Percentiles rank a stretch among this genome's conserved stretches.
phyloP scores from a whole-genome alignment of 2,888 invertebrate species.

The Chymomyza fuscimana region DNA sequence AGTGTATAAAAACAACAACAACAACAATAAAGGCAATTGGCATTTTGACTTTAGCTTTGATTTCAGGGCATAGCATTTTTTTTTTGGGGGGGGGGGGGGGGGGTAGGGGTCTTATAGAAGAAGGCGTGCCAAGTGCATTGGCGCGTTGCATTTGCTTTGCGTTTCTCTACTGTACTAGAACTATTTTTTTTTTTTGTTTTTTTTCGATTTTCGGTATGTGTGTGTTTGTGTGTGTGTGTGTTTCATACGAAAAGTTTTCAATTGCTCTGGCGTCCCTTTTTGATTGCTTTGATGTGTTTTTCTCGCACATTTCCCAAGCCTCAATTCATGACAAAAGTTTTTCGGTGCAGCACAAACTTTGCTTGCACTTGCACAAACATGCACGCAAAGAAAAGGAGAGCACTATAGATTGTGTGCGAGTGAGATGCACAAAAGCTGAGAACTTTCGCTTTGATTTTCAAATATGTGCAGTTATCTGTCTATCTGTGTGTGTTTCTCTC shows the following conservation, averaged over 20 bases:
- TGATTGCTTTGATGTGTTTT: conserved; percentile 74
- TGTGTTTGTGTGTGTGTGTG: conserved; percentile 17
- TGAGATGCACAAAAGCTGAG: conserved; percentile 41
- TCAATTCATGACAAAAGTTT: conserved; percentile 73
- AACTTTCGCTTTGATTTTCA: conserved; percentile 74
- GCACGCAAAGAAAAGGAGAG: conserved; percentile 7
- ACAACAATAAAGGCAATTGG: conserved; percentile 36
- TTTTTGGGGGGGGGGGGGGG: too few species aligned
- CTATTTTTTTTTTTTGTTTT: neutral
- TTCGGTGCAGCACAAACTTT: conserved; percentile 40
- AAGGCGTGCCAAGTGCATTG: conserved; percentile 35
- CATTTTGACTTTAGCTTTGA: conserved; percentile 46
- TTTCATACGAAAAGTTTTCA: conserved; percentile 69
- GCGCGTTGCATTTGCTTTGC: conserved; percentile 40
- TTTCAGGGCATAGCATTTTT: conserved; percentile 4
- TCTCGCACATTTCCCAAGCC: conserved; percentile 71
- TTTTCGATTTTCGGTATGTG: conserved; percentile 9
- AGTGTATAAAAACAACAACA: too few species aligned
- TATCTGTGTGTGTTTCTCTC: conserved; percentile 20
- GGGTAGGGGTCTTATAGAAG: neutral
- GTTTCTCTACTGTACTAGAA: neutral
- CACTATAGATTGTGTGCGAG: neutral
- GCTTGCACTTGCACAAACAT: conserved; percentile 8
- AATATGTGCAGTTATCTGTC: conserved; percentile 32
- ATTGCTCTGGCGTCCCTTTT: conserved; percentile 74